Evolutionary conservation across 2,113 vertebrate genomes (phyloP).

Genomic region (Glareola pratincola): DNA sequence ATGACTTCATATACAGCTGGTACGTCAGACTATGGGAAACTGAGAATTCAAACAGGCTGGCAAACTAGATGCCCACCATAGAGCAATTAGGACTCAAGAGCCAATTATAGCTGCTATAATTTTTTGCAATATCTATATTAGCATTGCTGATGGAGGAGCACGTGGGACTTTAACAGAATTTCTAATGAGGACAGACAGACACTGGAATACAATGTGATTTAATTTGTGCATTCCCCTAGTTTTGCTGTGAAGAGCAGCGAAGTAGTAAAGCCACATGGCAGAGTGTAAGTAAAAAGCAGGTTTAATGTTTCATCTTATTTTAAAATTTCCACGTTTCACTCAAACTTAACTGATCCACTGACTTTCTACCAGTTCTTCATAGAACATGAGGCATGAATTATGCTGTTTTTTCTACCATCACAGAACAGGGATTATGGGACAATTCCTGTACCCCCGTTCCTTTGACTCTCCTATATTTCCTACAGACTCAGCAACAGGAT

Average conservation of each 20-base stretch:
- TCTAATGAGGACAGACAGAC: background rate
- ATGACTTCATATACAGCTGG: background rate
- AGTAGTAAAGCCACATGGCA: background rate
- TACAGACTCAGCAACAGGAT: background rate
- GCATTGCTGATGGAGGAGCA: background rate
- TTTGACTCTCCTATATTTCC: background rate
- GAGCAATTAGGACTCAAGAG: background rate
- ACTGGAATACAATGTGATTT: background rate
- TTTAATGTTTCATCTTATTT: background rate
- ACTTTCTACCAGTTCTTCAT: background rate
- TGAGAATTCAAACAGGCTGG: background rate
- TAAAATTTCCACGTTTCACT: background rate
- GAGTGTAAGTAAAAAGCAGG: background rate
- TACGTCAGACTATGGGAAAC: background rate
- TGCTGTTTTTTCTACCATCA: background rate
- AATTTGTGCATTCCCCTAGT: background rate
- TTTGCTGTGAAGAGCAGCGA: background rate
- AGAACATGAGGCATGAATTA: background rate
- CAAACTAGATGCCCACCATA: background rate
- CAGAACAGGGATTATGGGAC: background rate
- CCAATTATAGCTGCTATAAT: background rate
- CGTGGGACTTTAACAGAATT: background rate
- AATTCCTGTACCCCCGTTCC: no score
- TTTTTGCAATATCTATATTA: background rate
- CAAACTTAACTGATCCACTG: background rate